Conservation (phyloP, 37 sponge, comb jelly and placozoan genomes). For the Dysidea cf. avara region DNA sequence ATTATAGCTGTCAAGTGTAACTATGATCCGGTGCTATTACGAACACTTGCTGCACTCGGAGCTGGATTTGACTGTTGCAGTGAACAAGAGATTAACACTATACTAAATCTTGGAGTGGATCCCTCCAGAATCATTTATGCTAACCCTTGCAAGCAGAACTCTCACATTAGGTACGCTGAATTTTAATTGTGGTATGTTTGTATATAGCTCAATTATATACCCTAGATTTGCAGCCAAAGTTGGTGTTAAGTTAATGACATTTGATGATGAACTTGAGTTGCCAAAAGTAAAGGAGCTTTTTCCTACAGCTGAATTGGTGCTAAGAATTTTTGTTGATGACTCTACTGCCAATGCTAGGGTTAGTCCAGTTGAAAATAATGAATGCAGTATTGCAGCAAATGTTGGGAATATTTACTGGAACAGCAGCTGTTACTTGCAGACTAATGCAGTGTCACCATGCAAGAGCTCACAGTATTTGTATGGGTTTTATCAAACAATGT, state of each 20-base stretch:
- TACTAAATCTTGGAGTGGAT: constrained; percentile 25
- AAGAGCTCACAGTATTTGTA: too few relatives aligned
- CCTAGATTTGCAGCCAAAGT: constrained; percentile 65
- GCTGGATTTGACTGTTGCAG: constrained; percentile 93
- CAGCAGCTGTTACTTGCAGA: too few relatives aligned
- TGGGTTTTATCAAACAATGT: too few relatives aligned
- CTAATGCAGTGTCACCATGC: too few relatives aligned
- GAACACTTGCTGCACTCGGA: constrained; percentile 68
- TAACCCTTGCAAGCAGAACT: constrained; percentile 89
- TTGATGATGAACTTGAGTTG: constrained; percentile 87
- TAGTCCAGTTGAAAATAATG: too few relatives aligned
- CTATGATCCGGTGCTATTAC: constrained; percentile 71
- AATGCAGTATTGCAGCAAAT: too few relatives aligned
- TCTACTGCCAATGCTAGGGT: constrained; percentile 51
- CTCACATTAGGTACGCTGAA: constrained; percentile 65
- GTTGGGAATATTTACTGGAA: too few relatives aligned
- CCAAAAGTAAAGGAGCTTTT: too few relatives aligned
- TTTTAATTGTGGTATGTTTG: too few relatives aligned
- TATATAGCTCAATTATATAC: not conserved
- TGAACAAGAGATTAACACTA: constrained; percentile 26
- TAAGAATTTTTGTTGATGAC: constrained; percentile 84
- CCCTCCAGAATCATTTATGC: constrained; percentile 91
- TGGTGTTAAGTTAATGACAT: constrained; percentile 78
- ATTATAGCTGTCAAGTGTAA: constrained; percentile 94
- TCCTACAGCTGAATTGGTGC: constrained; percentile 48